Evolutionary conservation across 2,888 invertebrate genomes (phyloP).

Genomic region (Hydrotaea cyrtoneurina): DNA sequence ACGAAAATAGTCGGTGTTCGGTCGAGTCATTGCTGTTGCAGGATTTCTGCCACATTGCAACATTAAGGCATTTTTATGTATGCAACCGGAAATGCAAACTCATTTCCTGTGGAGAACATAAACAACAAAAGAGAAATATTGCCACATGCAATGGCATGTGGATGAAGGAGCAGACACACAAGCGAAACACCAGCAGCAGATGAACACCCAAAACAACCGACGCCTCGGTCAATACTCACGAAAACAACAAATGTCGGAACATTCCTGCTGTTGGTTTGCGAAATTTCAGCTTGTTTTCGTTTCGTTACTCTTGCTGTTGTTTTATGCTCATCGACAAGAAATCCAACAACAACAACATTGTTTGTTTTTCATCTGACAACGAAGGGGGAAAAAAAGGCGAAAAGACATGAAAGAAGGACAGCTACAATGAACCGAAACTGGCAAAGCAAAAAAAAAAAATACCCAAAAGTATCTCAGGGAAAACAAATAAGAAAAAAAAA

Average conservation of each 20-base stretch:
- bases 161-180: not conserved
- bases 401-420: not conserved
- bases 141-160: not conserved
- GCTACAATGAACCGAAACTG: not conserved
- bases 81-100: conserved; percentile 66
- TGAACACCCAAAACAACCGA: too few relatives aligned
- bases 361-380: conserved; percentile 22
- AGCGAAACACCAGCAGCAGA: not conserved
- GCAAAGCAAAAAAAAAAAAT: not conserved
- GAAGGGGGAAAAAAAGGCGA: not conserved
- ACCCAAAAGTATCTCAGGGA: not conserved
- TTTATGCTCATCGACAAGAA: conserved; percentile 1
- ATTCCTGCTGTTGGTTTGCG: not conserved
- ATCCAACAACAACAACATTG: too few relatives aligned
- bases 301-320: conserved; percentile 7
- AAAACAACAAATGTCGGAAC: not conserved
- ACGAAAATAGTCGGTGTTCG: conserved; percentile 4
- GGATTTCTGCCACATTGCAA: conserved; percentile 21
- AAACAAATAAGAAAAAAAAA: conserved; percentile 1
- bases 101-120: conserved; percentile 64
- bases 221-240: not conserved
- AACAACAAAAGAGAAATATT: conserved; percentile 50
- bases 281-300: not conserved
- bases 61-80: conserved; percentile 50
- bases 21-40: conserved; percentile 12